Evolutionary conservation across 1,140 invertebrate genomes (phyloP), one percentile per base, ranked within the genome.

Genomic region (Maniola jurtina): DNA sequence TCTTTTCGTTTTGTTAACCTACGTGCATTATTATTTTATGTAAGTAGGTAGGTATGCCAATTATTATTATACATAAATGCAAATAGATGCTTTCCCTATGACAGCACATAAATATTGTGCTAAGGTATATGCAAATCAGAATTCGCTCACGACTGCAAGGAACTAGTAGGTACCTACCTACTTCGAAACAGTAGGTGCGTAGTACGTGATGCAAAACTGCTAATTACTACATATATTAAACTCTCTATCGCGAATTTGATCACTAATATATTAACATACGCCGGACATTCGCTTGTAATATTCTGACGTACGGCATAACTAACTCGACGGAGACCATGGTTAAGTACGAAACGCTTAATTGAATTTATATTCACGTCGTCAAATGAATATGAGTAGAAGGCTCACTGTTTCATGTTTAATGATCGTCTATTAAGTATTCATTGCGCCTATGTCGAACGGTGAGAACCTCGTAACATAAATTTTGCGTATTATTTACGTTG

Each of bases 381-480:
- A 88, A 82, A 88, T 85, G 83, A 88, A 86, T 88, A 87, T 88
- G 85, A 88, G 84, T 80, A 58, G 78, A 75, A 78, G 78, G 81
- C 75, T 77, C 73, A 73, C 74, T 80, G 79, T 81, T 81, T 72
- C 79, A 82, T 80, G 79, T 70, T 79, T 84, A 87, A 86, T 88
- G 81, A 84, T 74, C 58, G 64, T 71, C 69, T 68, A 83, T 89
- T 89, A 86, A 66, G 82, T 79, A 90, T 90, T 87, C 88, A 79
- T 71, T 71, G 77, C 73, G 80, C 72, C 80, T 74, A 64, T 74
- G 75, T 77, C 70, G 81, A 83, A 84, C 85, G 86, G 86, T 90
- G 88, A 88, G 88, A 90, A 90, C 86, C 81, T 87, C 83, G 84
- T 87, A 88, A 88, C 86, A 90, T 90, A 88, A 88, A 90, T 90